Evolutionary conservation across 2,113 vertebrate species (phyloP).

Genomic region (western clawed frog (Xenopus tropicalis)): UCB_Xtro_10.0 CM004450.2:43804501-43805000

Average conservation of each 20-base stretch:
- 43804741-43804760: slow-evolving; percentile 33
- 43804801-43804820: slow-evolving; percentile 21
- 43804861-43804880: not conserved
- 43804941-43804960: too few relatives aligned
- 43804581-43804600: not conserved
- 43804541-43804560: slow-evolving; percentile 32
- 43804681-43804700: slow-evolving; percentile 17
- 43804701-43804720: slow-evolving; percentile 2
- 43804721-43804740: slow-evolving; percentile 4
- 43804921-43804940: too few relatives aligned
- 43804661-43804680: slow-evolving; percentile 35
- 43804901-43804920: too few relatives aligned
- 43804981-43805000: too few relatives aligned
- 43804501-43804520: slow-evolving; percentile 23
- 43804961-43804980: too few relatives aligned
- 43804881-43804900: too few relatives aligned
- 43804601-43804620: not conserved
- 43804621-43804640: not conserved
- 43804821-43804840: not conserved
- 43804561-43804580: not conserved
- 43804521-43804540: slow-evolving; percentile 33
- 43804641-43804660: slow-evolving; percentile 18
- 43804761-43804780: slow-evolving; percentile 26
- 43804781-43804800: slow-evolving; percentile 24
- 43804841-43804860: slow-evolving; percentile 10